These are phyloP conservation scores for Orchestes rusci DNA, from an alignment of 2,888 invertebrate species.

Conservation along the genomic window DNA sequence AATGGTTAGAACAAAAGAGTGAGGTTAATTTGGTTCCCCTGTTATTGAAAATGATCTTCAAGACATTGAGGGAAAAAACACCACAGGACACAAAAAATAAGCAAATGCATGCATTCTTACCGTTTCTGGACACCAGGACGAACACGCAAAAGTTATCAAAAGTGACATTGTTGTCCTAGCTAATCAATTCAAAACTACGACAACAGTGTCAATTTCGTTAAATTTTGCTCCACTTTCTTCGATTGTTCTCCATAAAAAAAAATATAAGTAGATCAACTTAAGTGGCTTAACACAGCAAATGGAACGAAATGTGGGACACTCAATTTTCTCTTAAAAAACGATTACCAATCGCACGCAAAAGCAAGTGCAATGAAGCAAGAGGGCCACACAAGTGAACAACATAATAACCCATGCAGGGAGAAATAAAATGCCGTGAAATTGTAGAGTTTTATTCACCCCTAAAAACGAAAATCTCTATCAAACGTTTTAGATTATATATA, in stretches of 20 bases:
- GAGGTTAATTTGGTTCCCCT: too few species aligned
- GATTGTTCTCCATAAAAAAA: too few species aligned
- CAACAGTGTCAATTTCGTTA: slow-evolving; percentile 36
- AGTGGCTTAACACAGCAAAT: too few species aligned
- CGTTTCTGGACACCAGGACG: slow-evolving; percentile 7
- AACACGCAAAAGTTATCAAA: slow-evolving; percentile 31
- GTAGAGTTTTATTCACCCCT: slow-evolving; percentile 40
- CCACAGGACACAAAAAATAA: not conserved
- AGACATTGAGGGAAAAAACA: not conserved
- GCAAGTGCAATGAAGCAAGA: slow-evolving; percentile 29
- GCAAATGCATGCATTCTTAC: slow-evolving; percentile 1
- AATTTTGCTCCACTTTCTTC: too few species aligned
- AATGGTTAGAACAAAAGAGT: too few species aligned
- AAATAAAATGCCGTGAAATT: slow-evolving; percentile 43
- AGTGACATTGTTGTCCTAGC: slow-evolving; percentile 36
- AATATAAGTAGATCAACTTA: too few species aligned
- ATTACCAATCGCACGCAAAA: too few species aligned
- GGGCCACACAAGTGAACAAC: slow-evolving; percentile 31
- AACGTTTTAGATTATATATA: slow-evolving; percentile 38
- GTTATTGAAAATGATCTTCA: not conserved
- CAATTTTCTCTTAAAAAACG: too few species aligned
- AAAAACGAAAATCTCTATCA: slow-evolving; percentile 37
- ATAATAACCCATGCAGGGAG: slow-evolving; percentile 40
- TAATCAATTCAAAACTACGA: slow-evolving; percentile 33
- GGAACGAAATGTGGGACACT: too few species aligned